Conservation (phyloP, 2,888 invertebrate genomes). For the Syrphus vitripennis region DNA sequence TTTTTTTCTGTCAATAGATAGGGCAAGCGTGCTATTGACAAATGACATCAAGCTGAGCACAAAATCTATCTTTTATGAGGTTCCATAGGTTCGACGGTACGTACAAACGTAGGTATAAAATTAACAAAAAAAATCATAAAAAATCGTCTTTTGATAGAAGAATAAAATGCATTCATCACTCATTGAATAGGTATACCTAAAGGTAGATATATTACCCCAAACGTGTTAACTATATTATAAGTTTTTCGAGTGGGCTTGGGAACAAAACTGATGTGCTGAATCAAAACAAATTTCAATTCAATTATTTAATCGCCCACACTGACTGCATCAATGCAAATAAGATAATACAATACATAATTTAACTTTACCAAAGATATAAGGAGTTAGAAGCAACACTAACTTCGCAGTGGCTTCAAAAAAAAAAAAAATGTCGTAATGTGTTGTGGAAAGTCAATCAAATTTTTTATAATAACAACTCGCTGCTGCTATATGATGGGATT, state of each 20-base stretch:
- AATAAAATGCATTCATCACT: background rate
- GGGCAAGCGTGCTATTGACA: constrained; percentile 32
- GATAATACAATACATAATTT: background rate
- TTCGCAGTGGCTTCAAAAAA: background rate
- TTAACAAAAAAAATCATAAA: background rate
- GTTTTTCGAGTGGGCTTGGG: constrained; percentile 34
- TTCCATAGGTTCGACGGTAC: background rate
- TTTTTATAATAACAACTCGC: constrained; percentile 25
- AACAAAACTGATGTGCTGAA: constrained; percentile 7
- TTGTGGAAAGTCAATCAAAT: constrained; percentile 64
- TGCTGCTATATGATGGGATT: constrained; percentile 48
- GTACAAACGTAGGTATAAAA: no score
- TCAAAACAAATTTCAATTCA: constrained; percentile 39
- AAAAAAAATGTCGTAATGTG: constrained; percentile 47
- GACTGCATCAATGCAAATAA: constrained; percentile 49
- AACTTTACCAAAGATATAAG: background rate
- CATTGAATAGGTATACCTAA: background rate
- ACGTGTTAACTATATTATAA: constrained; percentile 51
- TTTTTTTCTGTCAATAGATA: background rate
- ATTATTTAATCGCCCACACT: constrained; percentile 57
- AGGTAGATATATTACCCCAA: background rate
- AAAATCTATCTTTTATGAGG: background rate
- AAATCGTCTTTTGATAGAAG: background rate
- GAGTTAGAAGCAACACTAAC: background rate
- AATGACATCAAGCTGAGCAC: constrained; percentile 26